Conservation (phyloP, 2,113 vertebrate genomes). For the Thalassarche chlororhynchos region DNA sequence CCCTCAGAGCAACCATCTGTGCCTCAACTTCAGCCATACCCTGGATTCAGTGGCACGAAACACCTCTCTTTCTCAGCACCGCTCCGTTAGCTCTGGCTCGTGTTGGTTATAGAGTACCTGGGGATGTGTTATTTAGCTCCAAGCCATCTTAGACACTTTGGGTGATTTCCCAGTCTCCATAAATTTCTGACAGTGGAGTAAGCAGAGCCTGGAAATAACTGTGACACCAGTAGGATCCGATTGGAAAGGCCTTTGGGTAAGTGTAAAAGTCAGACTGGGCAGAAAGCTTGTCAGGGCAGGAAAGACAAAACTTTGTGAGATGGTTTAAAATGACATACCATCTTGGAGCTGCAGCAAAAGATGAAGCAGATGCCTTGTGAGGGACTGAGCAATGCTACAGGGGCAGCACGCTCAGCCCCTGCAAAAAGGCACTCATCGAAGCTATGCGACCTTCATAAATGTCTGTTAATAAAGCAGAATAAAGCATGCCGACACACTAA, state of each 20-base stretch:
- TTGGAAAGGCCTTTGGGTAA: background rate
- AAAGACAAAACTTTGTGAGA: background rate
- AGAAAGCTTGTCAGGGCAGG: background rate
- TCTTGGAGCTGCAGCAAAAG: background rate
- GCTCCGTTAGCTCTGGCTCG: fast-evolving
- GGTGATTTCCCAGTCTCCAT: background rate
- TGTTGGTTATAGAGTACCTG: background rate
- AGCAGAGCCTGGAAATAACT: background rate
- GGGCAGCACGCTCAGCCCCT: background rate
- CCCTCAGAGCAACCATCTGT: background rate
- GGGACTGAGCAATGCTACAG: background rate
- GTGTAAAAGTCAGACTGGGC: background rate
- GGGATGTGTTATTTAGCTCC: background rate
- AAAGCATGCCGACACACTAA: background rate
- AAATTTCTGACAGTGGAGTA: background rate
- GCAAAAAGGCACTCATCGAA: background rate
- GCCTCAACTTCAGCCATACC: background rate
- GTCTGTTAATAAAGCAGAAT: background rate
- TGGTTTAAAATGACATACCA: fast-evolving
- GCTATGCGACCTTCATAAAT: background rate
- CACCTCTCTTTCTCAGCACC: background rate
- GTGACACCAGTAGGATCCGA: background rate
- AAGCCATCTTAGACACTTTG: too few relatives aligned
- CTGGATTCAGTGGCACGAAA: background rate
- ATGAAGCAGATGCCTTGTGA: background rate